Evolutionary conservation across 2,797 vertebrate genomes (phyloP).

Genomic region (Momotus momota): DNA sequence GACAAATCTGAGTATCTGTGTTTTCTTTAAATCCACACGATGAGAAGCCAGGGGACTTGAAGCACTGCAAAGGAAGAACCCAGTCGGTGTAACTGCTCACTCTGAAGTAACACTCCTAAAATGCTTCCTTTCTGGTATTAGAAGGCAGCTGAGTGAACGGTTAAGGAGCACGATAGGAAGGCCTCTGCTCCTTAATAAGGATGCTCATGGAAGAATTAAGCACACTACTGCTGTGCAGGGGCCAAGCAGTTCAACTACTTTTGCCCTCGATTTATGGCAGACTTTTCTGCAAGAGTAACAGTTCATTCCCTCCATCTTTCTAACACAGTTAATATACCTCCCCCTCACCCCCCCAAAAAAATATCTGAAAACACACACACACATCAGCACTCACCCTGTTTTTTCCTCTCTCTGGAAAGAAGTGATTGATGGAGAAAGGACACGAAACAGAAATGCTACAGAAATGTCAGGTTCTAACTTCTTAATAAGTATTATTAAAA

Average conservation of each 20-base stretch:
- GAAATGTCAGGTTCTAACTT: background rate
- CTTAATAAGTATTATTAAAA: background rate
- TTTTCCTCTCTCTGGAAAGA: background rate
- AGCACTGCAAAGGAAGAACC: background rate
- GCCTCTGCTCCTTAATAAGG: background rate
- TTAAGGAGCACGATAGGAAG: background rate
- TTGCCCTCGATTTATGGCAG: background rate
- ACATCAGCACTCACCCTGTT: background rate
- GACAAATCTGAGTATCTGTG: background rate
- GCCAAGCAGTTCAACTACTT: background rate
- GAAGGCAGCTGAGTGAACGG: background rate
- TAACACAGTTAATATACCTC: background rate
- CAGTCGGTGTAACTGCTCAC: background rate
- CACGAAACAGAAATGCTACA: background rate
- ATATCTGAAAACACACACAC: background rate
- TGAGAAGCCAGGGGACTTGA: background rate
- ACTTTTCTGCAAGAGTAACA: background rate
- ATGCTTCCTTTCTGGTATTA: background rate
- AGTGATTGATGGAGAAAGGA: background rate
- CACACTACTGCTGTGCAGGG: background rate
- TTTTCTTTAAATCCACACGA: background rate
- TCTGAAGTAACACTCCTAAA: background rate
- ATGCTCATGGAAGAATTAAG: background rate
- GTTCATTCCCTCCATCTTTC: background rate
- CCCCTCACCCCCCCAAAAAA: background rate